Base-by-base conservation (phyloP, 1,140 invertebrate genomes). In the Drosophila novamexicana region DNA sequence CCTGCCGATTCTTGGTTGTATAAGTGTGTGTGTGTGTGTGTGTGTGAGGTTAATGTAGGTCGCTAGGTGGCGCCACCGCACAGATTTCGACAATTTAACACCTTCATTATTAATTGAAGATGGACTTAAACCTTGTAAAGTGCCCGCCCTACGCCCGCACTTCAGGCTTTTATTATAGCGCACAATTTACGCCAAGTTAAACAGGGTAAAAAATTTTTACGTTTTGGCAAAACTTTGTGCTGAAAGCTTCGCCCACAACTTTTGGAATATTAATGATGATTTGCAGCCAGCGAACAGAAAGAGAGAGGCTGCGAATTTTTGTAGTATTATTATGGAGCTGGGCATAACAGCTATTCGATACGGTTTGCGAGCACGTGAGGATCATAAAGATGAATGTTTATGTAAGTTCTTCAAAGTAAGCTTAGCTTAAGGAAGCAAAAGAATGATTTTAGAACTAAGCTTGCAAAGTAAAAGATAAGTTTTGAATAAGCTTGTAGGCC, bases 41-140 rank as follows among this genome's bases (percentile, higher is more conserved):
- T 22, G 47, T 39, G 49, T 54, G 39, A n/a, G 45, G 53, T 66
- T 53, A 58, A 84, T 74, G 49, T 84, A 75, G 81, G 81, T 84
- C 81, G 74, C 77, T 80, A 85, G 82, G 62, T 82, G 79, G 70
- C 76, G 75, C 62, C 82, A 68, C 64, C 39, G 64, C 76, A 81
- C 83, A 83, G 83, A 88, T 88, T 88, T 88, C 83, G 84, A 83
- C 83, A 88, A 88, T 89, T 83, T 88, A 88, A 89, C 84, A 89
- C 83, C 84, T 88, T 80, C 77, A 83, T 88, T 88, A 88, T 89
- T 88, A 88, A 88, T 89, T 88, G 84, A 88, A 84, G 84, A 86
- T 88, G 77, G 79, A 85, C 71, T 77, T 61, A 68, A 61, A 49
- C 65, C 37, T 63, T 45, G 64, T 53, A 34, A 10, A 68, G 42